phyloP scores from a whole-genome alignment of 2,113 vertebrate species.

The Hippocampus guttulatus region DNA sequence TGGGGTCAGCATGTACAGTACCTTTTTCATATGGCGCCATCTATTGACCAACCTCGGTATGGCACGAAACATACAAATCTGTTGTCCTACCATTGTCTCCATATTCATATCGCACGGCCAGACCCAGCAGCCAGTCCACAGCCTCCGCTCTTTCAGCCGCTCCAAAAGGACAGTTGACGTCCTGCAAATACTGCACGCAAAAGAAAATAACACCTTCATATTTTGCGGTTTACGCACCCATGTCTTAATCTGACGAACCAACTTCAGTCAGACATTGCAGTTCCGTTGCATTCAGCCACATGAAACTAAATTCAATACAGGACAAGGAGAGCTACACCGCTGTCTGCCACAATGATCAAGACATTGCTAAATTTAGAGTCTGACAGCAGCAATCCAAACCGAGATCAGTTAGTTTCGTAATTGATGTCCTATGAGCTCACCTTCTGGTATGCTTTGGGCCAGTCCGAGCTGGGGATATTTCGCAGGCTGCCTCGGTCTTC shows the following conservation, averaged over 20 bases:
- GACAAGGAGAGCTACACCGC: too few species aligned
- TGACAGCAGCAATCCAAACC: too few species aligned
- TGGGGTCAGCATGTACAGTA: neutral
- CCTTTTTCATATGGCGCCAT: constrained; percentile 30
- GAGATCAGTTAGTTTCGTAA: too few species aligned
- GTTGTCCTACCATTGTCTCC: constrained; percentile 86
- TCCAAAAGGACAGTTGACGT: constrained; percentile 89
- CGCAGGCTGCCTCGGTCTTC: constrained; percentile 92
- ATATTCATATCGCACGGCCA: constrained; percentile 93
- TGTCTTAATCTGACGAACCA: too few species aligned
- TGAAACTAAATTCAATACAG: too few species aligned
- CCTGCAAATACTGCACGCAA: constrained; percentile 82
- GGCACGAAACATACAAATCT: neutral
- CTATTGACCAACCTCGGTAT: constrained; percentile 33
- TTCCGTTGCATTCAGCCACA: too few species aligned
- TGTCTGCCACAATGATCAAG: too few species aligned
- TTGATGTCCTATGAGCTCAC: constrained; percentile 54
- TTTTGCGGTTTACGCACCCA: too few species aligned
- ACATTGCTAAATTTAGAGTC: too few species aligned
- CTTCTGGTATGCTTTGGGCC: constrained; percentile 88
- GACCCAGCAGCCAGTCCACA: constrained; percentile 93
- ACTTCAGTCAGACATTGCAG: too few species aligned
- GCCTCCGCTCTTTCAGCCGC: constrained; percentile 81
- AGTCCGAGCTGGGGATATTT: constrained; percentile 91
- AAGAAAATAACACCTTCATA: too few species aligned